Conservation (phyloP, 92 coral and sea anemone species). For the Montipora capitata region DNA sequence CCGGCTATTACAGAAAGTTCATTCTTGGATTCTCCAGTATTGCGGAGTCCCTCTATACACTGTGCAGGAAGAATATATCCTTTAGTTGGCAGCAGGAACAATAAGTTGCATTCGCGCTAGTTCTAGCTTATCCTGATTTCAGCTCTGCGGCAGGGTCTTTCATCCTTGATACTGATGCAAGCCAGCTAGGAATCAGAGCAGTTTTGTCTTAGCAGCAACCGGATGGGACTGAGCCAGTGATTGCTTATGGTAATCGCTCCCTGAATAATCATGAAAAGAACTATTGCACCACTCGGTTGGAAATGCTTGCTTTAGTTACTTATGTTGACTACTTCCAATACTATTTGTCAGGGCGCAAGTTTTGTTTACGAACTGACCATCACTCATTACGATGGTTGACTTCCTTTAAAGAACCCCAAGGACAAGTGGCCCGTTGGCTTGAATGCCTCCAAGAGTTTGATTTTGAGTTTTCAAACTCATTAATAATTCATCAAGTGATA, state of each 20-base stretch:
- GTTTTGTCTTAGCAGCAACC: constrained; percentile 60
- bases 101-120: constrained; percentile 7
- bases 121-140: constrained; percentile 71
- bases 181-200: constrained; percentile 61
- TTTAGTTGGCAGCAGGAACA: no score
- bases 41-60: constrained; percentile 36
- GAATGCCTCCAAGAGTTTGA: constrained; percentile 76
- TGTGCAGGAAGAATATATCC: not conserved
- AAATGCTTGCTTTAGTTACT: constrained; percentile 61
- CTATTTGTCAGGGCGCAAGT: constrained; percentile 46
- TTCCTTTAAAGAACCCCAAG: constrained; percentile 70
- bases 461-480: constrained; percentile 11
- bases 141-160: constrained; percentile 58
- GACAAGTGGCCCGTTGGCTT: constrained; percentile 73
- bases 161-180: constrained; percentile 71
- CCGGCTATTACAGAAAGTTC: constrained; percentile 50
- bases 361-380: constrained; percentile 59
- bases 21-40: constrained; percentile 38
- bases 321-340: constrained; percentile 62
- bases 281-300: constrained; percentile 72
- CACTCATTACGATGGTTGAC: constrained; percentile 57
- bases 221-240: constrained; percentile 64
- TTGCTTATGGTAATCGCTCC: constrained; percentile 67
- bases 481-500: no score
- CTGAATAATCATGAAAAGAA: constrained; percentile 71